Percentiles rank a stretch among this genome's conserved stretches.
Evolutionary conservation across 2,113 vertebrate genomes (phyloP).

Genomic region (Fulica atra): DNA sequence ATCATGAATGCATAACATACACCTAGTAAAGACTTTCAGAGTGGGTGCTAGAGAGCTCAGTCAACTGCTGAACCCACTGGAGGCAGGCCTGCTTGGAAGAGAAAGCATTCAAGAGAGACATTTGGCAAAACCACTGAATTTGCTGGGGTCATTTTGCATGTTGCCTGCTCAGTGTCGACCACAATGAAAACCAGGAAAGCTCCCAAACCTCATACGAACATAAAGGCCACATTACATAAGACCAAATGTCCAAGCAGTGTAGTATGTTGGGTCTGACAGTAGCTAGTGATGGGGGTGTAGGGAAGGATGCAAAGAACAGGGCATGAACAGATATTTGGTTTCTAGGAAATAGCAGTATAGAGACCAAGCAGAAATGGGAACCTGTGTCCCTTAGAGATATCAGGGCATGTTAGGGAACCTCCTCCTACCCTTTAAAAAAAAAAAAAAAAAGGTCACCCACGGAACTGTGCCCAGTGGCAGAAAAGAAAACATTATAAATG

Average conservation of each 20-base stretch:
- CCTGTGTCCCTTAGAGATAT: accelerated
- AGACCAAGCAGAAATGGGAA: not conserved
- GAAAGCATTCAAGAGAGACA: not conserved
- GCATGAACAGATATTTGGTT: not conserved
- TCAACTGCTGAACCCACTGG: accelerated
- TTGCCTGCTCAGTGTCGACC: not conserved
- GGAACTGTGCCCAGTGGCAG: not conserved
- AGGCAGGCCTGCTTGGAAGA: not conserved
- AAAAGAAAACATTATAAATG: not conserved
- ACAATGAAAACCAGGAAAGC: not conserved
- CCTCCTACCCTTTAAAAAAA: not conserved
- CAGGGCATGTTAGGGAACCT: not conserved
- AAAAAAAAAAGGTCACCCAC: not conserved
- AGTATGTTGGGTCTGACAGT: not conserved
- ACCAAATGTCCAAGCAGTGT: not conserved
- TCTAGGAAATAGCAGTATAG: not conserved
- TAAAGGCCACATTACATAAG: not conserved
- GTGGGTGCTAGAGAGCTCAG: not conserved
- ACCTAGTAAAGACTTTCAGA: not conserved
- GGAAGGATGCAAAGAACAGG: not conserved
- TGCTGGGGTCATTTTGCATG: not conserved
- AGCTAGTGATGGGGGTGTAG: not conserved
- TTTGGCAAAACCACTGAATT: not conserved
- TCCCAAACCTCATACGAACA: not conserved
- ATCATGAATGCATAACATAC: not conserved